These are phyloP conservation scores for Thysanoteuthis rhombus DNA, from an alignment of 2,888 invertebrate species.

Conservation along the genomic window DNA sequence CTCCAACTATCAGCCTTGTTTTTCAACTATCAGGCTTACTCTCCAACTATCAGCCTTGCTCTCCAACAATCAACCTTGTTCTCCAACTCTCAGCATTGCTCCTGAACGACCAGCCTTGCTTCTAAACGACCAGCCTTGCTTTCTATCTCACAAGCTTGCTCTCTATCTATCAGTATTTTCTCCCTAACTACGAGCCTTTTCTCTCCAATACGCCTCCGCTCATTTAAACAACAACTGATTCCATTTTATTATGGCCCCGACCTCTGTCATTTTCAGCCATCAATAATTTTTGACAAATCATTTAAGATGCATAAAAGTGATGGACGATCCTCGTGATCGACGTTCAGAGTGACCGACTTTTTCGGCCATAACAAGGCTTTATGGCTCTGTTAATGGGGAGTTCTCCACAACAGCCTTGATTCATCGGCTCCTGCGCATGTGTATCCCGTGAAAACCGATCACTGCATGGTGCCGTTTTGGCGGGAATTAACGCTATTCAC, in stretches of 20 bases:
- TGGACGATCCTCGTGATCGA: not conserved
- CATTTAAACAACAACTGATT: not conserved
- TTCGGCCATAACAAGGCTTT: not conserved
- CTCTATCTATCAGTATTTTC: too few species aligned
- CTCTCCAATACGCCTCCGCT: too few species aligned
- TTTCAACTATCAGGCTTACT: too few species aligned
- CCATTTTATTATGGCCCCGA: not conserved
- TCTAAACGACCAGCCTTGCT: too few species aligned
- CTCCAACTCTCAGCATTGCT: too few species aligned
- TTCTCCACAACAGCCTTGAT: not conserved
- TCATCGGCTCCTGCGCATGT: not conserved
- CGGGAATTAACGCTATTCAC: not conserved
- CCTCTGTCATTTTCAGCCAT: not conserved
- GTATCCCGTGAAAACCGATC: not conserved
- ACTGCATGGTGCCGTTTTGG: not conserved
- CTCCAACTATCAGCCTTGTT: too few species aligned
- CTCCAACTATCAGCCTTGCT: too few species aligned
- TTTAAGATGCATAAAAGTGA: not conserved
- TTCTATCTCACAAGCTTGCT: too few species aligned
- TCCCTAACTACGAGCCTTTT: too few species aligned
- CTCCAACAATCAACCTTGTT: too few species aligned
- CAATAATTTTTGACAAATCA: conserved; percentile 12
- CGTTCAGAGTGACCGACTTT: not conserved
- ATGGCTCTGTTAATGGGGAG: not conserved
- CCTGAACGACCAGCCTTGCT: too few species aligned